phyloP scores from a whole-genome alignment of 1,140 invertebrate genomes.

The Homalodisca vitripennis region DNA sequence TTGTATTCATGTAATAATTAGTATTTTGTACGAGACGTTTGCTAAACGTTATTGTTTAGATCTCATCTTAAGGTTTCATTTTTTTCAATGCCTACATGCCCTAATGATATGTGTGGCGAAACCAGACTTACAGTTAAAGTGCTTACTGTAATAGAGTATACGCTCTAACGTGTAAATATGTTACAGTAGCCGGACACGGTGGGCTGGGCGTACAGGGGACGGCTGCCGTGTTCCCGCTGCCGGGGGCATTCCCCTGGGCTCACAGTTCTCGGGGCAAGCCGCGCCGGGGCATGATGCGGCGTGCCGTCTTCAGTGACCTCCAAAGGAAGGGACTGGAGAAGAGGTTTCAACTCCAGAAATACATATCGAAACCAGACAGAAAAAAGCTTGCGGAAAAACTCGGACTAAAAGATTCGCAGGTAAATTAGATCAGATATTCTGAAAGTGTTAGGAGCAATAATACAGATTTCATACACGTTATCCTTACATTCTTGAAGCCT shows the following conservation, averaged over 20 bases:
- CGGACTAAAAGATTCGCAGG: slow-evolving; percentile 94
- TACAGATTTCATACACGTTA: neutral
- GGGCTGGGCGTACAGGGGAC: slow-evolving; percentile 50
- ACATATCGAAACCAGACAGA: slow-evolving; percentile 96
- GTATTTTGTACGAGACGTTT: no score
- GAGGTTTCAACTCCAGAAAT: slow-evolving; percentile 94
- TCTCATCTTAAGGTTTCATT: no score
- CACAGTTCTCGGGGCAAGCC: slow-evolving; percentile 77
- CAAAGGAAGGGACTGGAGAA: slow-evolving; percentile 94
- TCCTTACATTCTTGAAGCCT: neutral
- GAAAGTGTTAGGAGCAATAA: no score
- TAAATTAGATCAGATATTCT: no score
- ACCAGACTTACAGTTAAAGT: no score
- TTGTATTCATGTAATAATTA: no score
- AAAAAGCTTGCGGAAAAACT: slow-evolving; percentile 95
- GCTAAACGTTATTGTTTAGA: no score
- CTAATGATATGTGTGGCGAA: no score
- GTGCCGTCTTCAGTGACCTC: slow-evolving; percentile 90
- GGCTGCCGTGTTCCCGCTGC: slow-evolving; percentile 62
- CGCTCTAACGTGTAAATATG: no score
- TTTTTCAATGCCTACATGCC: no score
- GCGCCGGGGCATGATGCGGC: slow-evolving; percentile 89
- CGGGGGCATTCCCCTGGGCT: slow-evolving; percentile 75
- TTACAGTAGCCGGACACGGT: slow-evolving; percentile 42
- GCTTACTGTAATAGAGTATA: no score